phyloP scores from a whole-genome alignment of 2,113 vertebrate genomes.

The Pontoporia blainvillei region DNA sequence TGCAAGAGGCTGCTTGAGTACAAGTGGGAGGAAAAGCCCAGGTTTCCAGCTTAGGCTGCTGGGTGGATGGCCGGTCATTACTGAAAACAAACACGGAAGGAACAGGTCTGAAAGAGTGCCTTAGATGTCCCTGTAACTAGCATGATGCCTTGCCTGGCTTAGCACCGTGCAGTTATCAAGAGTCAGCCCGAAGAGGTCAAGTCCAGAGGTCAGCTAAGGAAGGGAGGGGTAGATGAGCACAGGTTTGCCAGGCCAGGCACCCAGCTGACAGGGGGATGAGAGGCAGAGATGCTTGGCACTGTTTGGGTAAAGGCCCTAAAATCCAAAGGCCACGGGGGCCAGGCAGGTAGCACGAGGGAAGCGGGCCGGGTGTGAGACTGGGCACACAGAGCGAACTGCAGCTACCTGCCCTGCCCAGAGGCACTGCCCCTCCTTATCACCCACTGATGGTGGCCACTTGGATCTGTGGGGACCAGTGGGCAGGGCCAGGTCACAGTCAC shows the following conservation, averaged over 20 bases:
- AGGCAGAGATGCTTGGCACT: not conserved
- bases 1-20: no score
- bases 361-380: not conserved
- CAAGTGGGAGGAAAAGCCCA: not conserved
- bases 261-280: no score
- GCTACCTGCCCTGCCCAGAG: not conserved
- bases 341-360: not conserved
- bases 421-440: accelerated
- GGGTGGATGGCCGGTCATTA: not conserved
- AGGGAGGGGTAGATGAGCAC: not conserved
- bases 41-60: not conserved
- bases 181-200: not conserved
- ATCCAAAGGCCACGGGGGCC: not conserved
- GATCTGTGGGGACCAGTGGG: not conserved
- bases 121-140: not conserved
- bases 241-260: not conserved
- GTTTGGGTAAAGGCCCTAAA: not conserved
- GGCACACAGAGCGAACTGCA: not conserved
- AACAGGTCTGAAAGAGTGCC: not conserved
- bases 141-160: not conserved
- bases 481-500: not conserved
- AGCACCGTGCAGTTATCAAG: not conserved
- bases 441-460: not conserved
- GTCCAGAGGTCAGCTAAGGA: not conserved
- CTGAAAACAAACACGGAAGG: not conserved